A percentile compares a stretch with the other conserved stretches of the same genome.
Conservation (phyloP, 2,888 invertebrate genomes). For the Pyrocoelia pectoralis region DNA sequence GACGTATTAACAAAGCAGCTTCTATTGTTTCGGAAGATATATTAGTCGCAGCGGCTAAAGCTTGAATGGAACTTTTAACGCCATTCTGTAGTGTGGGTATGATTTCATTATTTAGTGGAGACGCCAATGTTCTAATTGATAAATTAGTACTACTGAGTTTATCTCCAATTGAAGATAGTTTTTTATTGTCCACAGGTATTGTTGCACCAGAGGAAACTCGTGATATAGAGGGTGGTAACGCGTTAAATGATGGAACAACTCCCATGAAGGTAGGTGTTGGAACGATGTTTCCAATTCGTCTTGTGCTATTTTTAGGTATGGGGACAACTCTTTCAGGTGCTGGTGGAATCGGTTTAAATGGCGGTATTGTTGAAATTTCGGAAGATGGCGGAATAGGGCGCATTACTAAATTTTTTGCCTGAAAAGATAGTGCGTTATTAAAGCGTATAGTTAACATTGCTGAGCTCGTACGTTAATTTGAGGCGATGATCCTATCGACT, state of each 20-base stretch:
- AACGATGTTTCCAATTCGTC: conserved; percentile 20
- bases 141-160: conserved; percentile 52
- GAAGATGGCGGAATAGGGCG: neutral
- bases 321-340: conserved; percentile 62
- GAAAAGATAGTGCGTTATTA: conserved; percentile 23
- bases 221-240: conserved; percentile 66
- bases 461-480: neutral
- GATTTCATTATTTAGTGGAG: conserved; percentile 42
- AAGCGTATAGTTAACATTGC: neutral
- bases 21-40: conserved; percentile 81
- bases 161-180: conserved; percentile 46
- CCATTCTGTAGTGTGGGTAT: conserved; percentile 42
- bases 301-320: conserved; percentile 8
- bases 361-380: conserved; percentile 67
- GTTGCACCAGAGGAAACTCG: conserved; percentile 56
- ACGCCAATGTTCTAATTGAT: conserved; percentile 49
- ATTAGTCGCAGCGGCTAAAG: conserved; percentile 70
- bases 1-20: conserved; percentile 74
- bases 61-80: conserved; percentile 50
- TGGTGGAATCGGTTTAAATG: conserved; percentile 81
- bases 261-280: conserved; percentile 60
- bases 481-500: conserved; percentile 47
- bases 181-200: conserved; percentile 48
- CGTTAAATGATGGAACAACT: conserved; percentile 63
- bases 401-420: conserved; percentile 27